Conservation (phyloP, 2,113 vertebrate species). For the Osmerus mordax region DNA sequence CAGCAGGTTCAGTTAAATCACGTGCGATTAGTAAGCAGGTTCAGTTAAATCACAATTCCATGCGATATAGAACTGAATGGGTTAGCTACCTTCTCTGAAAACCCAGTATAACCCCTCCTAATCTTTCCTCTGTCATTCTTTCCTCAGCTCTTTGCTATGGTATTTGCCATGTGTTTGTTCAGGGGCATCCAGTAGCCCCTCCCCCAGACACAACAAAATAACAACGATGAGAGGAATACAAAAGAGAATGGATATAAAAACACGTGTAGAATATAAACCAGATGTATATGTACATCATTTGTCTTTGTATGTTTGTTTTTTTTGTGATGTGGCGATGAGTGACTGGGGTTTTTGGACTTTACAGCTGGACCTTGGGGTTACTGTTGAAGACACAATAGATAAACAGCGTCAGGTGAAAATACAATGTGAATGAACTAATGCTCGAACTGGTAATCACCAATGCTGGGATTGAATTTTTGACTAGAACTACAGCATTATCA, state of each 20-base stretch:
- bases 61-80: too few relatives aligned
- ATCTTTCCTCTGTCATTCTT: conserved; percentile 6
- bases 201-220: not conserved
- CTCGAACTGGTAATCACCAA: too few relatives aligned
- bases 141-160: conserved; percentile 87
- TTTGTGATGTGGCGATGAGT: conserved; percentile 45
- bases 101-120: not conserved
- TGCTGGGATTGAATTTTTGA: too few relatives aligned
- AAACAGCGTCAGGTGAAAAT: too few relatives aligned
- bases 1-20: too few relatives aligned
- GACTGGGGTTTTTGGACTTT: conserved; percentile 65
- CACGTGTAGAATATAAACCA: conserved; percentile 64
- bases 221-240: conserved; percentile 8
- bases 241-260: conserved; percentile 37
- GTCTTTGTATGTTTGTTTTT: conserved; percentile 56
- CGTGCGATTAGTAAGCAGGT: too few relatives aligned
- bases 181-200: conserved; percentile 82
- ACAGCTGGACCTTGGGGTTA: conserved; percentile 68
- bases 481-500: too few relatives aligned
- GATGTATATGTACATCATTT: conserved; percentile 41
- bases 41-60: too few relatives aligned
- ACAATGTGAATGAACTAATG: too few relatives aligned
- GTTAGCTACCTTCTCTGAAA: not conserved
- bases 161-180: conserved; percentile 94
- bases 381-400: conserved; percentile 31